Conservation (phyloP, 2,888 invertebrate genomes). For the Phragmatobia fuliginosa region DNA sequence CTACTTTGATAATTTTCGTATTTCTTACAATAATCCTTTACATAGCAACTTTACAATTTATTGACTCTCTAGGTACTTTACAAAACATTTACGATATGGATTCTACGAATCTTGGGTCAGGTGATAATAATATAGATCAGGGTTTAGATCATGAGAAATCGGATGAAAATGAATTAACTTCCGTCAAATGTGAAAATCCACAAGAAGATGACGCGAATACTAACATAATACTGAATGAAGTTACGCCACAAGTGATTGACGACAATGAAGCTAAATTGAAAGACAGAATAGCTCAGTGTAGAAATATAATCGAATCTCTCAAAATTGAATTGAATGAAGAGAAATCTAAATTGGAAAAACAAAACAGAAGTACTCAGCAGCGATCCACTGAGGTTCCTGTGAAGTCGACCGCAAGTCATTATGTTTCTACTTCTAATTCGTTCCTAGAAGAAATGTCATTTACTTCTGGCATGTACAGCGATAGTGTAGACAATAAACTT, state of each 20-base stretch:
- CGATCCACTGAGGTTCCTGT: constrained; percentile 28
- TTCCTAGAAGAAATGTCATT: constrained; percentile 41
- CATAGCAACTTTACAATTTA: not conserved
- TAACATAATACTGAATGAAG: constrained; percentile 37
- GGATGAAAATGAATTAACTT: constrained; percentile 27
- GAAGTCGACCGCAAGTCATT: constrained; percentile 31
- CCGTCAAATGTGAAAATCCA: constrained; percentile 26
- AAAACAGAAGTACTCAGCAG: constrained; percentile 47
- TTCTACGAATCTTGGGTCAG: constrained; percentile 59
- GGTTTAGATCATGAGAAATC: constrained; percentile 26
- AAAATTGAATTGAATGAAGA: constrained; percentile 76
- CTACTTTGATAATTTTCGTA: not conserved
- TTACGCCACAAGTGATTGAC: constrained; percentile 62
- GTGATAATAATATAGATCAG: constrained; percentile 57
- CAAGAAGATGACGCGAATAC: constrained; percentile 22
- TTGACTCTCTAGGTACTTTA: not conserved
- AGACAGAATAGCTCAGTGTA: constrained; percentile 75
- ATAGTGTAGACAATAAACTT: constrained; percentile 70
- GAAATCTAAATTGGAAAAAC: constrained; percentile 70
- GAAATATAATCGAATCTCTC: constrained; percentile 73
- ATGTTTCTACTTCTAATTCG: constrained; percentile 41
- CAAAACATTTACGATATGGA: constrained; percentile 54
- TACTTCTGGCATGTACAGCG: constrained; percentile 57
- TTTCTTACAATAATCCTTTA: constrained; percentile 1
- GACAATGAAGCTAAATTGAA: constrained; percentile 73